Evolutionary conservation across 2,797 vertebrate species (phyloP), one percentile per base, ranked within the genome.

Genomic region (Sebastes nivosus): DNA sequence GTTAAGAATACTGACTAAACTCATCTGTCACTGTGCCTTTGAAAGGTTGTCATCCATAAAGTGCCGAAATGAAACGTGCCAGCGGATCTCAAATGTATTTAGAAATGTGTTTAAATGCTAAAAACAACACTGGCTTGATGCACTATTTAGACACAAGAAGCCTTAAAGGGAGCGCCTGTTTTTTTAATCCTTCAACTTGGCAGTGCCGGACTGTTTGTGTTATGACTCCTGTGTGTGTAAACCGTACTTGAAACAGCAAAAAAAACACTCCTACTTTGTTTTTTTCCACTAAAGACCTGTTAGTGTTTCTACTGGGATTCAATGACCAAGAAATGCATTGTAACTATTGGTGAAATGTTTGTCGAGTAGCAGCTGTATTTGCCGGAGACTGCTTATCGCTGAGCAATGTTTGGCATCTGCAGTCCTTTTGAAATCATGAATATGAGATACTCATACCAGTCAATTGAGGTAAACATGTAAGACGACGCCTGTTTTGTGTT

Each of bases 201-300:
- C 70, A 72, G 85, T 90, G 87, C 86, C 85, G 84, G 80, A 64
- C 57, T 73, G 69, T 87, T 73, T 46, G 81, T 85, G 55, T 75
- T 72, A 29, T 82, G 67, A 76, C 77, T 77, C 70, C 64, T 87
- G 79, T 83, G 79, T 84, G 74, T 85, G 76, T 80, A 55, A 83
- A 89, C 83, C 86, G 66, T 89, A 94, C 92, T 94, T 94, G 92
- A 94, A 93, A 82, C 27, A 58, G 57, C 77, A 75, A 52, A 52
- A 52, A 52, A n/a, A 83, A 80, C 69, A 72, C 79, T 83, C 66
- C 60, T 61, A 25, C 42, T 69, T 75, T 29, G 13, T 75, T 59
- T 66, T 5, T 24, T 34, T 42, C 25, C 52, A 68, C 69, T 63
- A 46, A 89, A 50, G 27, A 80, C 30, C 38, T 34, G 7, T 60